Conservation (phyloP, 2,888 invertebrate genomes). For the Athalia circularis region DNA sequence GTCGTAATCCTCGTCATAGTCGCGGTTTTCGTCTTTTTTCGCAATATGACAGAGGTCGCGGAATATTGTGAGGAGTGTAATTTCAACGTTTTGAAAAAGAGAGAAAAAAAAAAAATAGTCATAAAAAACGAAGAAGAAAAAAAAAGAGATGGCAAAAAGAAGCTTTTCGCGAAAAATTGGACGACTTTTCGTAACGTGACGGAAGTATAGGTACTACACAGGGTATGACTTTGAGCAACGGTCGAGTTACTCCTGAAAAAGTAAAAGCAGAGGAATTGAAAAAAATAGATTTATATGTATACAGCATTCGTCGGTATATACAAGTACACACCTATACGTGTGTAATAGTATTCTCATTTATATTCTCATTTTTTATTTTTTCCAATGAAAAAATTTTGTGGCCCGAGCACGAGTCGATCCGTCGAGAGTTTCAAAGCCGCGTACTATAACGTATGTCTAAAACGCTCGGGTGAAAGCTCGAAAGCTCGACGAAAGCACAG, state of each 20-base stretch:
- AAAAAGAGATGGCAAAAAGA: too few relatives aligned
- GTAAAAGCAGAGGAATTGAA: too few relatives aligned
- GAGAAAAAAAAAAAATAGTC: not conserved
- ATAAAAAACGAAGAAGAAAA: too few relatives aligned
- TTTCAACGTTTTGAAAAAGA: not conserved
- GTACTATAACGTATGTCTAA: not conserved
- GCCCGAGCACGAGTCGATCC: constrained; percentile 1
- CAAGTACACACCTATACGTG: too few relatives aligned
- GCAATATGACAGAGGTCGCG: not conserved
- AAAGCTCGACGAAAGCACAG: not conserved
- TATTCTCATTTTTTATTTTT: not conserved
- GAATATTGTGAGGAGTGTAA: not conserved
- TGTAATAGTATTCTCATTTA: not conserved
- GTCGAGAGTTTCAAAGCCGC: constrained; percentile 14
- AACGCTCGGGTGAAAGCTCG: not conserved
- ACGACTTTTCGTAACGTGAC: not conserved
- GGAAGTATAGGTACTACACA: too few relatives aligned
- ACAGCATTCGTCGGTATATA: too few relatives aligned
- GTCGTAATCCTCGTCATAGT: too few relatives aligned
- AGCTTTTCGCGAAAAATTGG: not conserved
- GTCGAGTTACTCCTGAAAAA: too few relatives aligned
- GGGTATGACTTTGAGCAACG: too few relatives aligned
- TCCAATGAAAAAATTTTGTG: not conserved
- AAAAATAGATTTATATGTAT: too few relatives aligned
- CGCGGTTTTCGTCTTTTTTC: too few relatives aligned